Base-by-base conservation (phyloP, 37 sponge, comb jelly and placozoan species). In the Mnemiopsis leidyi region DNA sequence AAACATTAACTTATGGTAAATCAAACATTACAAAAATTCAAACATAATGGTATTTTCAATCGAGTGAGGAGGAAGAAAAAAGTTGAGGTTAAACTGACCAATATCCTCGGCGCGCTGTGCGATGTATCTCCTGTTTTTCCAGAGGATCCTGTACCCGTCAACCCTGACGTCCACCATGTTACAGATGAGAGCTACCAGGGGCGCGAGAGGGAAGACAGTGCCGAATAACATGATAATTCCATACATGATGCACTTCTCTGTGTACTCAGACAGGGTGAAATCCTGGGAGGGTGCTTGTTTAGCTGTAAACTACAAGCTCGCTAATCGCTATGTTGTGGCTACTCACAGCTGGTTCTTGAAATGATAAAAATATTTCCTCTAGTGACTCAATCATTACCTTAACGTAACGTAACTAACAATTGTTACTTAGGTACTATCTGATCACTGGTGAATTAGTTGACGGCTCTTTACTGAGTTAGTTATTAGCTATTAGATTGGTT, bases 161-260 rank as follows among this genome's bases (percentile, higher is more conserved):
- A 94, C 32, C 16, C 94, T 82, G 61, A 94, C 83, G 40, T 94
- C 94, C 37, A 94, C 34, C 20, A 88, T 26, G 67, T 94, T 94
- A 61, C 69, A 68, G 76, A 94, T 69, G 28, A 94, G 76, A 36
- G 94, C 94, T 24, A 94, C 38, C 1, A 94, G 92, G 23, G 94
- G 94, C 13, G 94, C 94, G 0, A 94, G 94, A 1, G 94, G 94
- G 76, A 94, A 94, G 21, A 85, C 94, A 36, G 92, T 67, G 5
- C 92, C 94, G 61, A 94, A 94, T 69, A 94, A 29, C 33, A 85
- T 94, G 76, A 94, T 90, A 13, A 94, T 48, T 21, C 94, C 94
- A 67, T 82, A 94, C 92, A 82, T 83, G 23, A 94, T 94, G 69
- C 93, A 32, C 39, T 92, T 92, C 76, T 92, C 93, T 3, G 93